phyloP scores from a whole-genome alignment of 1,140 invertebrate genomes.

The Halictus rubicundus region DNA sequence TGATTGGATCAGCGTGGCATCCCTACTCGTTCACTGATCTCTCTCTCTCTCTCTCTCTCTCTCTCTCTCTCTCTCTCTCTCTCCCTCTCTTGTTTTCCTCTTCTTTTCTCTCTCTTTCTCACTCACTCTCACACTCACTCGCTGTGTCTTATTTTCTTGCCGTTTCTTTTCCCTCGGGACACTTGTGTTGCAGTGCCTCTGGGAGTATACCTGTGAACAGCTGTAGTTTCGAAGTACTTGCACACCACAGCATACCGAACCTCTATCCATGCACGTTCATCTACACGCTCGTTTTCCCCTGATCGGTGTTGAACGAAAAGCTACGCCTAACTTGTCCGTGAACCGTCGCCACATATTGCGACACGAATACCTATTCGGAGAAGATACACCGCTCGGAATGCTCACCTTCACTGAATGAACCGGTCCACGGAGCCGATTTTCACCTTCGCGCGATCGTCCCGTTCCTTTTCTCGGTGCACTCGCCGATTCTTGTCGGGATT shows the following conservation, averaged over 20 bases:
- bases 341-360: constrained; percentile 16
- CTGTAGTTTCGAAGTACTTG: constrained; percentile 44
- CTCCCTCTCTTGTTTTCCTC: background rate
- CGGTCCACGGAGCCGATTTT: background rate
- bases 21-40: constrained; percentile 50
- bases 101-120: background rate
- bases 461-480: background rate
- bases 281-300: background rate
- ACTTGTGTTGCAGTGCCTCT: constrained; percentile 58
- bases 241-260: background rate
- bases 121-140: background rate
- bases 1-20: constrained; percentile 73
- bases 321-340: constrained; percentile 24
- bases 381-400: background rate
- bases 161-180: constrained; percentile 56
- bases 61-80: background rate
- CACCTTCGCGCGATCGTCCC: background rate
- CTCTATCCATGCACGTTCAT: background rate
- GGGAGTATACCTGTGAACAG: constrained; percentile 52
- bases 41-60: background rate
- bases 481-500: background rate
- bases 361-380: constrained; percentile 26
- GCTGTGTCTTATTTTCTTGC: background rate
- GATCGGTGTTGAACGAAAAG: background rate
- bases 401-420: constrained; percentile 14